phyloP scores from a whole-genome alignment of 1,140 invertebrate species.

The Phenacoccus solenopsis region DNA sequence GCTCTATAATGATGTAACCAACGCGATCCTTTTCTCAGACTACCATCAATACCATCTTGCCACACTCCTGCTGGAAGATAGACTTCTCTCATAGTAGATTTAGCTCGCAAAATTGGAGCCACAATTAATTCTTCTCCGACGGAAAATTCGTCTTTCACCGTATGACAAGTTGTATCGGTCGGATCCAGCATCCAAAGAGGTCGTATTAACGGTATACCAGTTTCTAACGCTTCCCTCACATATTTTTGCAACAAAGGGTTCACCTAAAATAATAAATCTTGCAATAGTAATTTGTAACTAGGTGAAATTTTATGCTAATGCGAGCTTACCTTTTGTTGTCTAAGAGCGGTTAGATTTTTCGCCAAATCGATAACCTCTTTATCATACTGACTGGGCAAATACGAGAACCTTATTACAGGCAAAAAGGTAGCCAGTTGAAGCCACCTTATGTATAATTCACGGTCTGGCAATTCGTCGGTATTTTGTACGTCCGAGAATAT shows the following conservation, averaged over 20 bases:
- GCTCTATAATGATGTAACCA: constrained; percentile 81
- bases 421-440: constrained; percentile 84
- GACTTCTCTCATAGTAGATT: constrained; percentile 48
- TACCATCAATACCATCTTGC: constrained; percentile 77
- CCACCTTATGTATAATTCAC: constrained; percentile 87
- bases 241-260: constrained; percentile 63
- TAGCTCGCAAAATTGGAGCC: constrained; percentile 67
- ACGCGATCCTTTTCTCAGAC: constrained; percentile 66
- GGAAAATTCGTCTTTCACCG: constrained; percentile 76
- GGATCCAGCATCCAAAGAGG: constrained; percentile 87
- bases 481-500: background rate
- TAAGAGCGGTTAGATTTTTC: constrained; percentile 55
- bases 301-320: background rate
- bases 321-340: constrained; percentile 52
- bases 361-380: constrained; percentile 61
- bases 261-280: constrained; percentile 33
- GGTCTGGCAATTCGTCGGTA: background rate
- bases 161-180: constrained; percentile 59
- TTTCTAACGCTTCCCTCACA: constrained; percentile 56
- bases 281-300: background rate
- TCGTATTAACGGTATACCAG: constrained; percentile 68
- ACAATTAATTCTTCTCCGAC: constrained; percentile 84
- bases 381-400: constrained; percentile 76
- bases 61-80: constrained; percentile 79
- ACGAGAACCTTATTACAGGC: constrained; percentile 81